phyloP scores from a whole-genome alignment of 2,113 vertebrate genomes.

The Butorides virescens region DNA sequence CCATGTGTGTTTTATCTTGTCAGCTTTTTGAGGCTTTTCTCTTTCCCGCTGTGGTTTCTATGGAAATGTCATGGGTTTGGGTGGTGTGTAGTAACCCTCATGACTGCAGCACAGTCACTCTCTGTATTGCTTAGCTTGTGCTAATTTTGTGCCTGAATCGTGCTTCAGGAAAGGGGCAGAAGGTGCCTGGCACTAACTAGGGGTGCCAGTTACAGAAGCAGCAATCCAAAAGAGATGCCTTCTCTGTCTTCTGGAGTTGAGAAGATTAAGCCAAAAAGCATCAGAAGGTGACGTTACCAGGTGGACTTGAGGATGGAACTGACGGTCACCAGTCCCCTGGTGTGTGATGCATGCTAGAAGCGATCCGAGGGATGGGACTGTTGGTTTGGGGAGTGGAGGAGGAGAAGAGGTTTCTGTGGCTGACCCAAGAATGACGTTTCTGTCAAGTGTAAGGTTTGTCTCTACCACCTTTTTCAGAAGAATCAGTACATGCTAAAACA shows the following conservation, averaged over 20 bases:
- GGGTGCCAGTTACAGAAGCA: background rate
- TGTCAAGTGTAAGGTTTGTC: background rate
- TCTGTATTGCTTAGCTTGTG: background rate
- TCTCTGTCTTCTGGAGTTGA: background rate
- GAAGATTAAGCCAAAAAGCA: background rate
- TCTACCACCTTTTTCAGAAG: background rate
- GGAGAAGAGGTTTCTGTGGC: background rate
- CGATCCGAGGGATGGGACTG: fast-evolving
- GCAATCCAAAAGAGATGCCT: background rate
- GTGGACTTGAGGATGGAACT: background rate
- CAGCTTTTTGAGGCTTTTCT: constrained; percentile 36
- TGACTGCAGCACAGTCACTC: background rate
- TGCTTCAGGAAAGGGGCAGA: background rate
- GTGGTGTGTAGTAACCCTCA: constrained; percentile 34
- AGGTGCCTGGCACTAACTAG: background rate
- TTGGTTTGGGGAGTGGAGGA: background rate
- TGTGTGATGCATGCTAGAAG: background rate
- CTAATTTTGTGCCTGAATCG: background rate
- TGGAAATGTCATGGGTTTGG: constrained; percentile 52
- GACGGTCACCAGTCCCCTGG: background rate
- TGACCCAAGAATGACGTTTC: background rate
- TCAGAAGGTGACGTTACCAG: background rate
- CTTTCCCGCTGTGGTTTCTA: constrained; percentile 45
- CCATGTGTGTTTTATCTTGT: background rate
- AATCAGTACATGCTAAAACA: background rate